A percentile compares a stretch with the other conserved stretches of the same genome.
phyloP scores from a whole-genome alignment of 2,888 invertebrate species.

The Coronaproctus castanopsis region DNA sequence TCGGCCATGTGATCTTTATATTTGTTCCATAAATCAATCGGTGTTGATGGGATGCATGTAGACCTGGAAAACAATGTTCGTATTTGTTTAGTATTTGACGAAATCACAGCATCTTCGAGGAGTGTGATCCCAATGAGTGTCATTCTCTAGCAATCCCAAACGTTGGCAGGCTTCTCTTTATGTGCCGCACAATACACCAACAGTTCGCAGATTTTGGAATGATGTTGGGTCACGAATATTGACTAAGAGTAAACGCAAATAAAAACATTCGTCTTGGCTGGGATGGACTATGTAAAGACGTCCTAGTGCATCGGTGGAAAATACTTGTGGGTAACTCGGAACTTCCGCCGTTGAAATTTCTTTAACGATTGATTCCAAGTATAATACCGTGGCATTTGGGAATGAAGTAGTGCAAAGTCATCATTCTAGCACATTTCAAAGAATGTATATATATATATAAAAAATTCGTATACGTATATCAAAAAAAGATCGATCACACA shows the following conservation, averaged over 20 bases:
- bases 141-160: slow-evolving; percentile 23
- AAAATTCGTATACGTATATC: no score
- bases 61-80: slow-evolving; percentile 18
- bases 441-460: no score
- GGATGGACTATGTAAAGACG: slow-evolving; percentile 12
- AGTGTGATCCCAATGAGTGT: slow-evolving; percentile 21
- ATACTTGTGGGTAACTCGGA: no score
- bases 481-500: no score
- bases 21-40: slow-evolving; percentile 20
- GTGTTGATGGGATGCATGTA: slow-evolving; percentile 20
- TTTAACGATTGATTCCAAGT: no score
- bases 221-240: slow-evolving; percentile 20
- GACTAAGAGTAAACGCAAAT: slow-evolving; percentile 16
- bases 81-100: slow-evolving; percentile 4
- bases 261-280: slow-evolving; percentile 16
- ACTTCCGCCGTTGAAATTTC: no score
- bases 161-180: slow-evolving; percentile 22
- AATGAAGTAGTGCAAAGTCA: no score
- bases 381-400: no score
- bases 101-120: slow-evolving; percentile 14
- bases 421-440: no score
- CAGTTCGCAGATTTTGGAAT: slow-evolving; percentile 22
- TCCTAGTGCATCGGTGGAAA: no score
- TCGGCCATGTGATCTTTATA: slow-evolving; percentile 20
- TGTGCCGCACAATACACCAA: slow-evolving; percentile 20